These are phyloP conservation scores for Anarsia innoxiella DNA, from an alignment of 2,888 invertebrate genomes.

Conservation along the genomic window DNA sequence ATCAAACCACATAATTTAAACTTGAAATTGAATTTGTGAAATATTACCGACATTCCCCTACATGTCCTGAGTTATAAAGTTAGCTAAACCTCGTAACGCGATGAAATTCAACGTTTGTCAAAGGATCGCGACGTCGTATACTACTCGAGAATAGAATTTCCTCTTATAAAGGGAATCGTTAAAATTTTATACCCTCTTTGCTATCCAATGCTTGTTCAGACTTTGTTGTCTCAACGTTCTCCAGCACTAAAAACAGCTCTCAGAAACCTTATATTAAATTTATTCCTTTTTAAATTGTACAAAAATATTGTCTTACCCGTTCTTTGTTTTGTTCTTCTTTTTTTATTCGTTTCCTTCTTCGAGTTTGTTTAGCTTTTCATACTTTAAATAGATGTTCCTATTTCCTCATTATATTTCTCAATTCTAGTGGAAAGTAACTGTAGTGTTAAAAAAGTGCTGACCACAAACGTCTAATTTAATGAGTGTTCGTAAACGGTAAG, in stretches of 20 bases:
- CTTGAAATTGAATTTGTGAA: constrained; percentile 3
- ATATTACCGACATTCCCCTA: background rate
- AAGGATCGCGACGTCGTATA: constrained; percentile 5
- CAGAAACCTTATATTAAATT: constrained; percentile 7
- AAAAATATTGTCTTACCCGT: constrained; percentile 9
- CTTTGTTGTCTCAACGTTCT: constrained; percentile 13
- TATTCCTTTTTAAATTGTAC: constrained; percentile 10
- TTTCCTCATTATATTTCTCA: too few species aligned
- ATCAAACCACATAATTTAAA: background rate
- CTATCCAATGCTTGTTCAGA: constrained; percentile 7
- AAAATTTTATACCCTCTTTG: too few species aligned
- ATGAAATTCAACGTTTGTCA: constrained; percentile 4
- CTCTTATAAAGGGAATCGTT: too few species aligned
- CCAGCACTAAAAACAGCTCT: constrained; percentile 8
- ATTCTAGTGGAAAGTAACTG: too few species aligned
- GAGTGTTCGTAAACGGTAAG: background rate
- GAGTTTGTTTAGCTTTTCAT: too few species aligned
- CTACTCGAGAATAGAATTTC: too few species aligned
- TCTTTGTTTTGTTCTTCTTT: constrained; percentile 2
- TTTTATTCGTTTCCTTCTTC: constrained; percentile 2
- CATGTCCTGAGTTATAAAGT: too few species aligned
- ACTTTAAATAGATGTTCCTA: too few species aligned
- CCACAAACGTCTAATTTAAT: background rate
- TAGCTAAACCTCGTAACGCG: background rate
- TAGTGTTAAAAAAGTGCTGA: background rate